Evolutionary conservation across 2,797 vertebrate species (phyloP).

Genomic region (Phalanger gymnotis): DNA sequence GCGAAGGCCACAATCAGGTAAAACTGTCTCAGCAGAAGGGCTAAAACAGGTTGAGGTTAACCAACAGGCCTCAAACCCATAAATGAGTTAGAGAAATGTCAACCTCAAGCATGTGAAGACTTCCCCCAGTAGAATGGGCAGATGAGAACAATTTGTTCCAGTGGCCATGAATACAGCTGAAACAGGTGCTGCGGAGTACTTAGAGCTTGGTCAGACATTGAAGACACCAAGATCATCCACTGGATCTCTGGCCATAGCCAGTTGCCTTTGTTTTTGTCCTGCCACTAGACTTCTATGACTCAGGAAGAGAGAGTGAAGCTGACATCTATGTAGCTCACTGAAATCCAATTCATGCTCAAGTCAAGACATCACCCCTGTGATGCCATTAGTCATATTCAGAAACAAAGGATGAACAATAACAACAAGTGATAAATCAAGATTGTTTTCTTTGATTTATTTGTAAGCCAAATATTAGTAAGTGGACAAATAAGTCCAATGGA

Average conservation of each 20-base stretch:
- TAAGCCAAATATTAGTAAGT: neutral
- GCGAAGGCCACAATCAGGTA: neutral
- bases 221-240: neutral
- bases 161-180: neutral
- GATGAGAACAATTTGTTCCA: neutral
- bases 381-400: neutral
- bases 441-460: neutral
- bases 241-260: neutral
- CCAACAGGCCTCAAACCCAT: neutral
- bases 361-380: neutral
- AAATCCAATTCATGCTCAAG: neutral
- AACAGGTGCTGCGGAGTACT: neutral
- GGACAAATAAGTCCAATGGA: neutral
- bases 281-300: neutral
- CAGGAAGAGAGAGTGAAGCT: neutral
- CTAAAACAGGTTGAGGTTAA: neutral
- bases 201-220: neutral
- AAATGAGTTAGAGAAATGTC: neutral
- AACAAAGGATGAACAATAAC: neutral
- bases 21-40: neutral
- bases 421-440: neutral
- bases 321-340: neutral
- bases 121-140: neutral
- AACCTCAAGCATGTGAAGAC: neutral
- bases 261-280: neutral